phyloP scores from a whole-genome alignment of 2,888 invertebrate species.

The Ypsolopha scabrella region DNA sequence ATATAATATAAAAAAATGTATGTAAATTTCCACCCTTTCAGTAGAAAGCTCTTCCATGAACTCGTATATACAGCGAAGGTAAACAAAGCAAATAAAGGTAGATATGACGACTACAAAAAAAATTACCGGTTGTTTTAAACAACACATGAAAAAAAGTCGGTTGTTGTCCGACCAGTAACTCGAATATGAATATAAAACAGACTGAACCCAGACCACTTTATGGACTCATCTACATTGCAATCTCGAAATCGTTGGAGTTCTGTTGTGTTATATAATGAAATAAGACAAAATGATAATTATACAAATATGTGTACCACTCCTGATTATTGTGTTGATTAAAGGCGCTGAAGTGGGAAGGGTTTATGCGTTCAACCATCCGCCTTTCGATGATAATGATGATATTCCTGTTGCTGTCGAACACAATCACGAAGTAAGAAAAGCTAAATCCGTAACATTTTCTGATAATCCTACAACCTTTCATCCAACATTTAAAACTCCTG shows the following conservation, averaged over 20 bases:
- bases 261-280: conserved; percentile 22
- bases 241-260: conserved; percentile 32
- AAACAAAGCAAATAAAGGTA: conserved; percentile 19
- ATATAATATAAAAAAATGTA: too few relatives aligned
- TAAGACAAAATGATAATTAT: conserved; percentile 17
- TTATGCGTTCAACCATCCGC: conserved; percentile 28
- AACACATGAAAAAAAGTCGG: conserved; percentile 11
- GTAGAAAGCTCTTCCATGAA: too few relatives aligned
- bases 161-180: conserved; percentile 48
- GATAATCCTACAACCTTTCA: background rate
- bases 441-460: background rate
- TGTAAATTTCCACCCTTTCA: too few relatives aligned
- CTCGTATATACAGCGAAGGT: background rate
- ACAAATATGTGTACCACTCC: conserved; percentile 12
- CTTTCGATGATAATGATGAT: conserved; percentile 19
- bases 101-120: conserved; percentile 26
- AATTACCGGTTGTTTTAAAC: background rate
- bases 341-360: conserved; percentile 14
- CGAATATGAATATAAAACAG: conserved; percentile 30
- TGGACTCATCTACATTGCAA: conserved; percentile 43
- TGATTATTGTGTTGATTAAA: conserved; percentile 13
- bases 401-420: conserved; percentile 17
- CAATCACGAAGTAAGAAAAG: conserved; percentile 9
- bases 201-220: conserved; percentile 21
- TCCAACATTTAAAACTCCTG: background rate